Percentiles rank a stretch among this genome's conserved stretches.
Evolutionary conservation across 2,797 vertebrate genomes (phyloP).

Genomic region (Enteromius paludinosus): DNA sequence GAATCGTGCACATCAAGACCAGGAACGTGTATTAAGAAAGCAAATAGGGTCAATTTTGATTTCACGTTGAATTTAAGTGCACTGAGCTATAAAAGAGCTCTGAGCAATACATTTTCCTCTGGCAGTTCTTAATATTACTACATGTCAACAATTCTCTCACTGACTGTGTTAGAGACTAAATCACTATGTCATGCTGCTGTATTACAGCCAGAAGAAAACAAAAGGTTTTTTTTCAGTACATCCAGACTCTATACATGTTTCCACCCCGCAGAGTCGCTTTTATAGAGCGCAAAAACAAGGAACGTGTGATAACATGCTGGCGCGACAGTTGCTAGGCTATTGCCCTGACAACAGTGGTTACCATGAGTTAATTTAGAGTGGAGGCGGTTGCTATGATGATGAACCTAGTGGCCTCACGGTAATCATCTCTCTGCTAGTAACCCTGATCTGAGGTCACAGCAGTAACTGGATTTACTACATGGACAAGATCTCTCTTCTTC

Average conservation of each 20-base stretch:
- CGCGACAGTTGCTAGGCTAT: conserved; percentile 68
- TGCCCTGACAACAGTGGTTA: conserved; percentile 31
- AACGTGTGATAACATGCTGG: conserved; percentile 53
- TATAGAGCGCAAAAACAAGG: conserved; percentile 40
- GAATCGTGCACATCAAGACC: not conserved
- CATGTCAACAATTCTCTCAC: conserved; percentile 8
- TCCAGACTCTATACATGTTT: conserved; percentile 4
- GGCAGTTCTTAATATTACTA: not conserved
- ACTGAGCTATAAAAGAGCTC: conserved; percentile 10
- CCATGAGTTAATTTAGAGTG: conserved; percentile 52
- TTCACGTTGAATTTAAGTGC: conserved; percentile 12
- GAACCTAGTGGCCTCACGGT: conserved; percentile 18
- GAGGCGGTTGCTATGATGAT: conserved; percentile 46
- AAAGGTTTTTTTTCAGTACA: conserved; percentile 1
- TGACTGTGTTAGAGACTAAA: not conserved
- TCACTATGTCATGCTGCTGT: not conserved
- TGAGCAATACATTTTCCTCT: not conserved
- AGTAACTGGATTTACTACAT: conserved; percentile 2
- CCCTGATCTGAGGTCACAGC: conserved; percentile 30
- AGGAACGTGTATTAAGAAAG: not conserved
- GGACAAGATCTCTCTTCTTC: conserved; percentile 17
- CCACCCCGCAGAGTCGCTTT: not conserved
- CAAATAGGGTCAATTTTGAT: not conserved
- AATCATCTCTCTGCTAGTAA: conserved; percentile 33
- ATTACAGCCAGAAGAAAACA: conserved; percentile 6